Percentiles rank a stretch among this genome's conserved stretches.
Conservation (phyloP, 2,797 vertebrate genomes). For the Lithobates pipiens region DNA sequence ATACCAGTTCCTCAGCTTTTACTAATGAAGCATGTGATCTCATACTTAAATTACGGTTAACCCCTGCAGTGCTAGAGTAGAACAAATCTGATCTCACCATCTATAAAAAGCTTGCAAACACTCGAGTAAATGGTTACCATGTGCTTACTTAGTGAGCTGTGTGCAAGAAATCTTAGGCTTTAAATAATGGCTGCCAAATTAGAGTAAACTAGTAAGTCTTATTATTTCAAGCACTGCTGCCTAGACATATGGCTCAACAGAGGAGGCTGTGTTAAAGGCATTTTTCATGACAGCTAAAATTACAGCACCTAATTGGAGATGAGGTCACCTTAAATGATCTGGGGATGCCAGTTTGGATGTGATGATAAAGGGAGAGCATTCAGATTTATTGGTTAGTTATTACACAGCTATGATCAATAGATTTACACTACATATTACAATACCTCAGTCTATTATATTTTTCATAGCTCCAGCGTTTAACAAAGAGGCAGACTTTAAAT, state of each 20-base stretch:
- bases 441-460: slow-evolving; percentile 34
- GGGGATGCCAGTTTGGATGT: slow-evolving; percentile 29
- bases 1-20: slow-evolving; percentile 6
- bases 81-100: background rate
- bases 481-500: slow-evolving; percentile 34
- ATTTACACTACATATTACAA: slow-evolving; percentile 44
- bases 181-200: slow-evolving; percentile 47
- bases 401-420: slow-evolving; percentile 30
- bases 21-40: slow-evolving; percentile 3
- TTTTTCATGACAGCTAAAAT: slow-evolving; percentile 45
- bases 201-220: slow-evolving; percentile 44
- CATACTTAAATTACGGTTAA: slow-evolving; percentile 2
- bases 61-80: background rate
- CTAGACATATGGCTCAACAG: slow-evolving; percentile 34
- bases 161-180: slow-evolving; percentile 39
- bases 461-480: slow-evolving; percentile 16
- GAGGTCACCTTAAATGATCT: slow-evolving; percentile 41
- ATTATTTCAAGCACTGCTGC: slow-evolving; percentile 36
- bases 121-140: slow-evolving; percentile 47
- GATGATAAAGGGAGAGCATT: slow-evolving; percentile 19
- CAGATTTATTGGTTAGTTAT: slow-evolving; percentile 43
- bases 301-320: slow-evolving; percentile 33
- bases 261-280: slow-evolving; percentile 33
- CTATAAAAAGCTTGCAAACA: slow-evolving; percentile 29
- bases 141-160: slow-evolving; percentile 30